phyloP scores from a whole-genome alignment of 2,888 invertebrate species.

The Clusia tigrina region DNA sequence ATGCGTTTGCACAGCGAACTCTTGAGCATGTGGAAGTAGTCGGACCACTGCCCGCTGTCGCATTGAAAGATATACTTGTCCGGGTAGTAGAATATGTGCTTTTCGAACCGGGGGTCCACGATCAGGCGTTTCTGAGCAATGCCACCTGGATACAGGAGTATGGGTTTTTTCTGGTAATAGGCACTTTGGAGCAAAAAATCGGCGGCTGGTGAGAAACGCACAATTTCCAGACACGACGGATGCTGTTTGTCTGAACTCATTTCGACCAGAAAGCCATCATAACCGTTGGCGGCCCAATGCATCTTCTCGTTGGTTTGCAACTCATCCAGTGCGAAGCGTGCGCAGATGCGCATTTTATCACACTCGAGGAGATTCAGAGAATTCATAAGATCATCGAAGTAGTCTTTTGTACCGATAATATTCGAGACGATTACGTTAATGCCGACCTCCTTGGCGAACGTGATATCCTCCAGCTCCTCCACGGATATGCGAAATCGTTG shows the following conservation, averaged over 20 bases:
- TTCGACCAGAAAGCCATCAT: constrained; percentile 54
- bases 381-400: constrained; percentile 41
- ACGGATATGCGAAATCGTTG: constrained; percentile 45
- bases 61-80: constrained; percentile 52
- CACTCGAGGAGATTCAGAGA: constrained; percentile 41
- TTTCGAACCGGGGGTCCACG: constrained; percentile 44
- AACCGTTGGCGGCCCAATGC: constrained; percentile 46
- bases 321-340: constrained; percentile 48
- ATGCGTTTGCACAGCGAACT: constrained; percentile 43
- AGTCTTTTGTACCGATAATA: constrained; percentile 39
- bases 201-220: constrained; percentile 46
- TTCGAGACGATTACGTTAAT: constrained; percentile 51
- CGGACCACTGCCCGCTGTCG: constrained; percentile 17
- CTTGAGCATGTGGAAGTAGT: constrained; percentile 44
- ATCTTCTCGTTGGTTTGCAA: constrained; percentile 40
- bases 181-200: constrained; percentile 43
- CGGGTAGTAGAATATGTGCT: constrained; percentile 52
- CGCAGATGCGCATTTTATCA: constrained; percentile 45
- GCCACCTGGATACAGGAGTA: constrained; percentile 44
- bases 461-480: constrained; percentile 59
- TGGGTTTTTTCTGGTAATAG: constrained; percentile 47
- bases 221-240: constrained; percentile 32
- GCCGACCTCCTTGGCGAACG: constrained; percentile 54
- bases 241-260: constrained; percentile 28
- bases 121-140: constrained; percentile 43